These are phyloP conservation scores for Stomatorhinus ivindoensis DNA, from an alignment of 2,113 vertebrate genomes.

Conservation along the genomic window DNA sequence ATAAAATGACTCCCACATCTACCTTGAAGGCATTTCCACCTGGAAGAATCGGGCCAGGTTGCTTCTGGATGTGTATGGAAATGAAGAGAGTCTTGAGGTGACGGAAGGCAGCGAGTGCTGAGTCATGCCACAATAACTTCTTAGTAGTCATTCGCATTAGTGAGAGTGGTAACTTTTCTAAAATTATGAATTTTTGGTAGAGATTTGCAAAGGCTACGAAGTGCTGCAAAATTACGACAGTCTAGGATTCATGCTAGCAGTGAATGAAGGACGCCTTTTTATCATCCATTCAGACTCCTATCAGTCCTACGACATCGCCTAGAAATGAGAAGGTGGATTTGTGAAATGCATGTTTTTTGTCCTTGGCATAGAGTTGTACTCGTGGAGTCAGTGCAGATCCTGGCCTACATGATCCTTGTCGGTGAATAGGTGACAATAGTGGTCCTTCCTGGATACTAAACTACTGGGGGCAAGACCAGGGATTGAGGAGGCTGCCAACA, in stretches of 20 bases:
- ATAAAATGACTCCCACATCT: not conserved
- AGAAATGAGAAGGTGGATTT: not conserved
- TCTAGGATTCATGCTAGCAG: not conserved
- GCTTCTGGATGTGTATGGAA: not conserved
- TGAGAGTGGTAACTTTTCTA: not conserved
- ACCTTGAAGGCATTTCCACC: not conserved
- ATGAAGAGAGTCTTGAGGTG: not conserved
- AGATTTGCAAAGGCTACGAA: not conserved
- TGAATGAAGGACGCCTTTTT: not conserved
- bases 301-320: not conserved
- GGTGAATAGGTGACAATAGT: not conserved
- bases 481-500: not conserved
- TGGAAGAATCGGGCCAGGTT: not conserved
- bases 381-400: not conserved
- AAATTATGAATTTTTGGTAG: not conserved
- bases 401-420: not conserved
- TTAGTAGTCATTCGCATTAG: not conserved
- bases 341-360: not conserved
- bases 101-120: not conserved
- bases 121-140: not conserved
- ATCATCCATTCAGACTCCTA: not conserved
- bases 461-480: not conserved
- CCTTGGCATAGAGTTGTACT: not conserved
- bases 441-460: not conserved
- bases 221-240: not conserved